phyloP scores from a whole-genome alignment of 2,113 vertebrate genomes.

The Ciconia boyciana region DNA sequence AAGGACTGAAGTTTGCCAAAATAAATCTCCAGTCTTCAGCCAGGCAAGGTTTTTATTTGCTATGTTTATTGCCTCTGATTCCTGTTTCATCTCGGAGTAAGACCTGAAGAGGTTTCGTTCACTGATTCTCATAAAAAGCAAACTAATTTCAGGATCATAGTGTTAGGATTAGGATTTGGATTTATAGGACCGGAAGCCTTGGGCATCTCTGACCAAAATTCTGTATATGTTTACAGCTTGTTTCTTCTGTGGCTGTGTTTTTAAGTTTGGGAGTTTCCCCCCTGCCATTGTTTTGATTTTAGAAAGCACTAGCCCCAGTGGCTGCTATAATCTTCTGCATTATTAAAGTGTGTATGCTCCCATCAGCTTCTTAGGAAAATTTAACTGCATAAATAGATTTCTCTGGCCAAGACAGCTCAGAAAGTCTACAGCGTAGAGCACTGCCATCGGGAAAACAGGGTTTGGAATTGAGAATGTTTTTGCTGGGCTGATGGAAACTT shows the following conservation, averaged over 20 bases:
- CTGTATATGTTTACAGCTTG: neutral
- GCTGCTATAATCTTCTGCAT: neutral
- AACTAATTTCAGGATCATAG: neutral
- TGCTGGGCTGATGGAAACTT: slow-evolving; percentile 50
- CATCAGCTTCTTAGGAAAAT: slow-evolving; percentile 17
- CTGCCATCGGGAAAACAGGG: slow-evolving; percentile 1
- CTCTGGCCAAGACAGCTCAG: neutral
- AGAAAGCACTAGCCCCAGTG: neutral
- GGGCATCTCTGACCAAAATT: neutral
- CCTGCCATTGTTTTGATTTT: neutral
- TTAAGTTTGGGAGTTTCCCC: neutral
- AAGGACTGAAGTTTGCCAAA: neutral
- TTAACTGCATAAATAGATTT: neutral
- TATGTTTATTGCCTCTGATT: neutral
- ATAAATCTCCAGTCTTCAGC: neutral
- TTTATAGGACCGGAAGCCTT: neutral
- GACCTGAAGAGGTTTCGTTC: neutral
- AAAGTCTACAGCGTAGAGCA: neutral
- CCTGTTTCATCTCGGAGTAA: neutral
- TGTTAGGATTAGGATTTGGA: neutral
- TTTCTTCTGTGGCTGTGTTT: neutral
- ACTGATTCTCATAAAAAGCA: neutral
- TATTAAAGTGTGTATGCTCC: neutral
- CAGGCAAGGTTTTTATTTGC: neutral
- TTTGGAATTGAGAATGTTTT: slow-evolving; percentile 44